Evolutionary conservation across 2,797 vertebrate species (phyloP), one percentile per base, ranked within the genome.

Genomic region (Microhierax caerulescens): DNA sequence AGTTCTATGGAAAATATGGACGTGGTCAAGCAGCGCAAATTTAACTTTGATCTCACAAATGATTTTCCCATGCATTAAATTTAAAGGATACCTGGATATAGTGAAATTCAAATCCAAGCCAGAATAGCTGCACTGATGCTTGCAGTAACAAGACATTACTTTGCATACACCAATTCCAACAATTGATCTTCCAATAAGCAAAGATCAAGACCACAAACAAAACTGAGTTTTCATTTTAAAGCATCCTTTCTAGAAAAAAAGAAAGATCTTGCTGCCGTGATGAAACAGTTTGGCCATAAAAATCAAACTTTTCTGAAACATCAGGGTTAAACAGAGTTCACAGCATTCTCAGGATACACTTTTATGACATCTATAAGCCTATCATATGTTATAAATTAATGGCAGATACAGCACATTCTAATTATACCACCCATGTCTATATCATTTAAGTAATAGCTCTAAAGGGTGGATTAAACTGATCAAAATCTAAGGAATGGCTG

Each of bases 351-450:
- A 95, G 88, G 93, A 92, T 82, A 95, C 82, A 64, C 80, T 91
- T 95, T 91, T 93, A 93, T 88, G 93, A 96, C 78, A 79, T 92
- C 82, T 96, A 83, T 92, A 95, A 95, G 86, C 67, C 91, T 79
- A 95, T 96, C 88, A 82, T 84, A 94, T 82, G 81, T 94, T 95
- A 91, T 93, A 95, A 96, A 97, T 97, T 96, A 97, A 96, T 85
- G 64, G 78, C 86, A 95, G 86, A 96, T 93, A 89, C 48, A 90
- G 90, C 30, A 90, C 74, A 91, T 91, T 96, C 76, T 94, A 97
- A 96, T 97, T 94, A 93, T 95, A 92, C 90, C 93, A 95, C 86
- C 81, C 90, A 93, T 96, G 94, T 94, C 93, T 92, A 50, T 92
- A 90, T 82, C 77, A 93, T 95, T 95, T 96, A 94, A 95, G 96